Percentiles rank a stretch among this genome's conserved stretches.
phyloP scores from a whole-genome alignment of 2,113 vertebrate species.

The Cranoglanis bouderius region DNA sequence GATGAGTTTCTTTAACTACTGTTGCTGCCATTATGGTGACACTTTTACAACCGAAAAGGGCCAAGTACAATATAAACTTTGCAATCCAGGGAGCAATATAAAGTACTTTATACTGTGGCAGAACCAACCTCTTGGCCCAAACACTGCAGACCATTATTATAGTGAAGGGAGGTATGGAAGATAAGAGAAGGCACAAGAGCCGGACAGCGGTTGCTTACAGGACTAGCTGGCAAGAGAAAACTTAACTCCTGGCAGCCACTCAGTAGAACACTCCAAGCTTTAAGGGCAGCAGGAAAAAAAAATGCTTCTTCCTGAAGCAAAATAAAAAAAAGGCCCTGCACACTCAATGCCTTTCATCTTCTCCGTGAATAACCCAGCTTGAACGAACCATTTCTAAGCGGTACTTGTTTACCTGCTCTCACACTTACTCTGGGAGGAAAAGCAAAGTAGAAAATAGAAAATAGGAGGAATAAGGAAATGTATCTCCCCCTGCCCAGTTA shows the following conservation, averaged over 20 bases:
- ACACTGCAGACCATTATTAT: slow-evolving; percentile 53
- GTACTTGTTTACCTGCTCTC: slow-evolving; percentile 47
- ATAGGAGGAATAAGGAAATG: slow-evolving; percentile 16
- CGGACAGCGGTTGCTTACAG: slow-evolving; percentile 51
- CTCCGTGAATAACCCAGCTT: slow-evolving; percentile 57
- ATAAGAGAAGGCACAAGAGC: slow-evolving; percentile 39
- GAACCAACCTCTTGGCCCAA: slow-evolving; percentile 46
- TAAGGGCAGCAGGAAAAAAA: slow-evolving; percentile 22
- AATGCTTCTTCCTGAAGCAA: slow-evolving; percentile 50
- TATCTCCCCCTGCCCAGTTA: not conserved
- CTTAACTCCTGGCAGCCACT: slow-evolving; percentile 55
- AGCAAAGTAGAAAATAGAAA: slow-evolving; percentile 6
- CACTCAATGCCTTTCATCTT: slow-evolving; percentile 63
- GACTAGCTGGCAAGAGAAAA: slow-evolving; percentile 54
- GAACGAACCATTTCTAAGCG: slow-evolving; percentile 37
- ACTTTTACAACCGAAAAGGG: not conserved
- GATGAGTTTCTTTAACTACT: not conserved
- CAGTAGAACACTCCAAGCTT: slow-evolving; percentile 38
- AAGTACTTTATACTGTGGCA: not conserved
- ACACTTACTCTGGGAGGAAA: slow-evolving; percentile 18
- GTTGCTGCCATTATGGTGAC: not conserved
- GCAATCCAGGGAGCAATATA: not conserved
- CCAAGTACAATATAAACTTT: not conserved
- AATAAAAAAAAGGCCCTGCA: slow-evolving; percentile 16
- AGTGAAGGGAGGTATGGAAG: slow-evolving; percentile 50